Conservation (phyloP, 2,113 vertebrate species). For the Sturnus vulgaris region DNA sequence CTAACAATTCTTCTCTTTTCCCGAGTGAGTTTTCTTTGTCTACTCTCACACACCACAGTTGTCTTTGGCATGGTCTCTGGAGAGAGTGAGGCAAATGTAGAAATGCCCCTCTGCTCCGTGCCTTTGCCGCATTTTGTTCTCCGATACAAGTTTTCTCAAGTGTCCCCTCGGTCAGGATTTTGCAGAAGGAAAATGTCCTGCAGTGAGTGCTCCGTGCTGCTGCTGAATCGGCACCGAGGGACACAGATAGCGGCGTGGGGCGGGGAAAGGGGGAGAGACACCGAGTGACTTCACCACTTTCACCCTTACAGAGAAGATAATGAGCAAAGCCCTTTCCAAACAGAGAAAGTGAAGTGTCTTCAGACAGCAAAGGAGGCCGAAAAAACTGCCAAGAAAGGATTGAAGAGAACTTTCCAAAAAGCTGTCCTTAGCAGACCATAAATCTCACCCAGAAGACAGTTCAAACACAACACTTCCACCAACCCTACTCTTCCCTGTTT, state of each 20-base stretch:
- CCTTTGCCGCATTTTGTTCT: background rate
- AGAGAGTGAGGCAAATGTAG: background rate
- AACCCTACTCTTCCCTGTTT: slow-evolving; percentile 35
- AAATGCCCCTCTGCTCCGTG: background rate
- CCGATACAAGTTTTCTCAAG: background rate
- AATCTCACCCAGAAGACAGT: slow-evolving; percentile 13
- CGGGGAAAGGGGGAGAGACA: accelerated
- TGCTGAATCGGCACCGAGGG: background rate
- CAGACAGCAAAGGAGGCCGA: background rate
- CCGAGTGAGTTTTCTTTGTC: background rate
- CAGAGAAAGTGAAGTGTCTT: slow-evolving; percentile 20
- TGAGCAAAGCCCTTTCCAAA: slow-evolving; percentile 9
- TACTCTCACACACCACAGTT: background rate
- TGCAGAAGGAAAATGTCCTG: background rate
- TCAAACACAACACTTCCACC: slow-evolving; percentile 29
- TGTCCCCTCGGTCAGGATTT: background rate
- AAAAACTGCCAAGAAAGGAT: slow-evolving; percentile 16
- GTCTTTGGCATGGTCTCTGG: background rate
- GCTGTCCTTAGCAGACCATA: slow-evolving; percentile 32
- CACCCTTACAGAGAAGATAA: background rate
- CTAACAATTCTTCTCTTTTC: background rate
- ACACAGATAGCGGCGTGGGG: accelerated
- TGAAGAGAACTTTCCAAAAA: slow-evolving; percentile 31
- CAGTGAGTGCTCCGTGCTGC: background rate
- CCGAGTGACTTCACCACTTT: slow-evolving; percentile 12